Conservation (phyloP, 1,140 invertebrate species). For the Pachypeltis micranthus region DNA sequence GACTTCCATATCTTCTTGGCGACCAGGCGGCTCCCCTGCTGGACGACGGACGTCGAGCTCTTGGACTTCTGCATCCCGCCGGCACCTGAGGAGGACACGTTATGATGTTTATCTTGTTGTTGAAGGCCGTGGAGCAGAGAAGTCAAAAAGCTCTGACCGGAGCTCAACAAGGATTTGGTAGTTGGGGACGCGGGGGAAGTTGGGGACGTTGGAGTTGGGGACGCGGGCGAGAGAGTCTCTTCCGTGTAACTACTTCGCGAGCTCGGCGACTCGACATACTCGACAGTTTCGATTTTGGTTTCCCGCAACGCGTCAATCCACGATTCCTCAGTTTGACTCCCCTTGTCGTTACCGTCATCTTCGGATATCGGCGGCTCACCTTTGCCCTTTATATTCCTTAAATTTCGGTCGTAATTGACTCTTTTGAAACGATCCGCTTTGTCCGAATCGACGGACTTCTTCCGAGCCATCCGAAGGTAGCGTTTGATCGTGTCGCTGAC, state of each 20-base stretch:
- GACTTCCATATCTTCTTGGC: slow-evolving; percentile 71
- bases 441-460: slow-evolving; percentile 68
- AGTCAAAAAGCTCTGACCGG: slow-evolving; percentile 51
- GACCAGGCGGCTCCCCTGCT: slow-evolving; percentile 54
- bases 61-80: slow-evolving; percentile 76
- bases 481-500: slow-evolving; percentile 74
- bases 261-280: slow-evolving; percentile 30
- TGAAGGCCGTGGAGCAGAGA: slow-evolving; percentile 46
- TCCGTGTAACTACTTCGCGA: slow-evolving; percentile 36
- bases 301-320: slow-evolving; percentile 44
- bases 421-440: slow-evolving; percentile 70
- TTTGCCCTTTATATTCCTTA: slow-evolving; percentile 70
- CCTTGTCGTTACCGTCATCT: slow-evolving; percentile 55
- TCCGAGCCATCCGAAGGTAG: slow-evolving; percentile 69
- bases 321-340: slow-evolving; percentile 58
- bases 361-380: slow-evolving; percentile 58
- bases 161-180: slow-evolving; percentile 33
- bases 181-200: slow-evolving; percentile 36
- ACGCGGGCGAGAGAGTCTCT: slow-evolving; percentile 38
- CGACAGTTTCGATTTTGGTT: slow-evolving; percentile 29
- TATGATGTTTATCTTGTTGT: slow-evolving; percentile 18
- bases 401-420: slow-evolving; percentile 75
- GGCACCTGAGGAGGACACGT: slow-evolving; percentile 28
- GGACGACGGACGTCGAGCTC: slow-evolving; percentile 71
- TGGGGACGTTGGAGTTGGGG: slow-evolving; percentile 34